phyloP scores from a whole-genome alignment of 2,113 vertebrate genomes.

The Microcebus tavaratra region DNA sequence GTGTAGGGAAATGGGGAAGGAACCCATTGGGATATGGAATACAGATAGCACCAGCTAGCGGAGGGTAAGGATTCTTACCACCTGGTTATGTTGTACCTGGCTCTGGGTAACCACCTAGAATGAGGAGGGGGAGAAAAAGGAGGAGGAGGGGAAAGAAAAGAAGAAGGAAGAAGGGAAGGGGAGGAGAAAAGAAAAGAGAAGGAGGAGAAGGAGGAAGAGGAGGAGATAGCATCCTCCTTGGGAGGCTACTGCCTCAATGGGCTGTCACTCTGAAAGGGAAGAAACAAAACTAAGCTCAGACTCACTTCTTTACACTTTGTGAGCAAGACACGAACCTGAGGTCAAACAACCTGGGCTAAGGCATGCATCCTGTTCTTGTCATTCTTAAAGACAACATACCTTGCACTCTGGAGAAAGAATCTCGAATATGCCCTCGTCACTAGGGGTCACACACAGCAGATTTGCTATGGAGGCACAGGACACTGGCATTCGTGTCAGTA shows the following conservation, averaged over 20 bases:
- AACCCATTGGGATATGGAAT: neutral
- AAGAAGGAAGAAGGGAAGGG: too few species aligned
- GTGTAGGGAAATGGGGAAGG: neutral
- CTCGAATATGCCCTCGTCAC: neutral
- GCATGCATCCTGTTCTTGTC: neutral
- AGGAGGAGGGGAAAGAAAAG: neutral
- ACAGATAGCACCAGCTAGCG: accelerated
- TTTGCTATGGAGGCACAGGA: neutral
- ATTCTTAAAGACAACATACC: neutral
- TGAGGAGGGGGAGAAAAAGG: neutral
- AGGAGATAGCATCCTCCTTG: neutral
- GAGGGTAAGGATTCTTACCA: neutral
- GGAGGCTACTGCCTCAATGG: too few species aligned
- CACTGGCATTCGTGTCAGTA: neutral
- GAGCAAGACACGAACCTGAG: neutral
- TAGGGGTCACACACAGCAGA: neutral
- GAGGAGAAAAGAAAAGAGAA: neutral
- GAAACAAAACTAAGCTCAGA: neutral
- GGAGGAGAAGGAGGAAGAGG: too few species aligned
- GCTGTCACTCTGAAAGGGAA: neutral
- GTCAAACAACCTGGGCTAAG: neutral
- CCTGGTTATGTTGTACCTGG: neutral
- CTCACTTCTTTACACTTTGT: neutral
- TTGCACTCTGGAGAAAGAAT: neutral
- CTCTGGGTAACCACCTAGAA: neutral